Evolutionary conservation across 2,113 vertebrate species (phyloP).

Genomic region (Colius striatus): DNA sequence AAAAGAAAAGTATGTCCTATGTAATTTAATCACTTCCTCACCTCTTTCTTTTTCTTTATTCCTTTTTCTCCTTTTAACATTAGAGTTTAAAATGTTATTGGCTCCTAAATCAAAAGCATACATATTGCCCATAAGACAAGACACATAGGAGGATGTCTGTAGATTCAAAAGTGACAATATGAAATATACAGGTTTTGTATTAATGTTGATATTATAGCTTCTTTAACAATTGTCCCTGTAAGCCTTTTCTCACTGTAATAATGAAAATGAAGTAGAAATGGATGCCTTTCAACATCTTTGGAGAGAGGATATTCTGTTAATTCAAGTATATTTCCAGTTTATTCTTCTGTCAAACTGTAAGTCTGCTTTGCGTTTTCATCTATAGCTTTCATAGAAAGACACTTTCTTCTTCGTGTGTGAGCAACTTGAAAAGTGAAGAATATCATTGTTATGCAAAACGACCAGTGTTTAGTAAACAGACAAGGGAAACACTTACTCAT

Average conservation of each 20-base stretch:
- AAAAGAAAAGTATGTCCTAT: constrained; percentile 26
- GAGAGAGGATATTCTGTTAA: neutral
- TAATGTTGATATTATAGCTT: constrained; percentile 1
- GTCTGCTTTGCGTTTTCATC: neutral
- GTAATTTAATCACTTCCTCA: constrained; percentile 54
- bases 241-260: neutral
- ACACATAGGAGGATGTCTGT: neutral
- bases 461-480: neutral
- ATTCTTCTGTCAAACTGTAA: neutral
- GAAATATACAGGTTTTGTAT: constrained; percentile 6
- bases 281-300: neutral
- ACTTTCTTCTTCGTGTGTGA: neutral
- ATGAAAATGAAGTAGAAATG: neutral
- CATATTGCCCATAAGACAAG: neutral
- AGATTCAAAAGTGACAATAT: constrained; percentile 15
- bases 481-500: neutral
- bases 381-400: neutral
- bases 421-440: neutral
- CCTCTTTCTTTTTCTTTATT: neutral
- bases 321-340: neutral
- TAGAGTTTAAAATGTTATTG: constrained; percentile 4
- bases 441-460: neutral
- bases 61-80: neutral
- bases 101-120: constrained; percentile 52
- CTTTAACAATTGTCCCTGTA: neutral